Evolutionary conservation across 2,888 invertebrate genomes (phyloP), one percentile per base, ranked within the genome.

Genomic region (Cremastinae sp.): DNA sequence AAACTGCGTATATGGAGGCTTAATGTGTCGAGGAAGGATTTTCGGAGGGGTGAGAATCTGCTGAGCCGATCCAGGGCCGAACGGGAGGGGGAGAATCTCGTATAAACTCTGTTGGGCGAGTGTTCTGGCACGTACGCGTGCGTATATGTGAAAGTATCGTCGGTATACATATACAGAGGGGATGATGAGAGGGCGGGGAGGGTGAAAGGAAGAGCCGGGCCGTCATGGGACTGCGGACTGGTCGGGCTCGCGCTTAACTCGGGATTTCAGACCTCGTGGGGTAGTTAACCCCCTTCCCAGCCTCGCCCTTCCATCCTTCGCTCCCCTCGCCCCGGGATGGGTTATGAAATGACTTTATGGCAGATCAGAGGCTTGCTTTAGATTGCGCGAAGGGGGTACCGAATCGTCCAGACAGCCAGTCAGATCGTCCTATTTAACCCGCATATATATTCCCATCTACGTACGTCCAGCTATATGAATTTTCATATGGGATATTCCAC

Each of bases 291-390:
- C 86, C 84, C 82, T 58, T 54, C 59, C n/a, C 49, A 14, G 8
- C 45, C 65, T 22, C 43, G n/a, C 45, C 41, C 18, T 41, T 54
- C 22, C n/a, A 12, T 0, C 12, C 12, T 14, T 45, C 45, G 45
- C 14, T 45, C 45, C 45, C 45, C 18, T 14, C 7, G 4, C 58
- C 49, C 41, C 65, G 82, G 85, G 86, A 86, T 85, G 86, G 87
- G 86, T 87, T 88, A 87, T 87, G 87, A 88, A 88, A 89, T 89
- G 88, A 87, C 88, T 89, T 89, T 89, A 89, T 88, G 88, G 87
- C 85, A 87, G 88, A 88, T 88, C 88, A 86, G 88, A 88, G 87
- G 86, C 86, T 84, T 84, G 87, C 83, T 85, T 86, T 85, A 85
- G 86, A 89, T 89, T 87, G 86, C 86, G 84, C 84, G 85, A 79